Base-by-base conservation (phyloP, 2,888 invertebrate genomes). In the Diarsia dahlii region DNA sequence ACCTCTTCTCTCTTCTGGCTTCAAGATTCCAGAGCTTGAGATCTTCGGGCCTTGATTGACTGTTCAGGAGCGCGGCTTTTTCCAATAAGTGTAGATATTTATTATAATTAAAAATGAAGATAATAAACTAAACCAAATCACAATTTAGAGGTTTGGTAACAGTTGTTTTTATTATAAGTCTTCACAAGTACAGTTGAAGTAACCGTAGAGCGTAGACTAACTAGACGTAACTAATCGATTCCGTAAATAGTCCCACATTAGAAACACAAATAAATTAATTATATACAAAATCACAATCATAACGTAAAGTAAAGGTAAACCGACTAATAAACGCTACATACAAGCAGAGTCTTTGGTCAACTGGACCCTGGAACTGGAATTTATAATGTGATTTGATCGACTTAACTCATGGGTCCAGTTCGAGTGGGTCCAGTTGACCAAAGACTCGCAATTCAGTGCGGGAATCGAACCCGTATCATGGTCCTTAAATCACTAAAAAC, bases 1-100 rank as follows among this genome's bases (percentile, higher is more conserved):
- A 94, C 93, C 84, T 90, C 84, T 91, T 90, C 86, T 82, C n/a
- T 87, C 86, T 90, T 90, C 81, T 23, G 3, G 64, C 90, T 87
- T 87, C 65, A 46, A 12, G 2, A 68, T 74, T 9, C 0, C 74
- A 10, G 0, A 0, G 74, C 90, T 87, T 87, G 67, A 52, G 20
- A 18, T 74, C 70, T 89, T 86, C 77, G 82, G 72, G 66, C 45
- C 39, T 71, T 67, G 20, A 50, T 13, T 62, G 20, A 50, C 12
- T 62, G 15, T 34, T 34, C n/a, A 1, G 12, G 9, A 28, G 9
- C 15, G 15, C 15, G 5, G 0, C 18, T 13, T 9, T 45, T 48
- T 28, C 3, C 13, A n/a, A 46, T 10, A 28, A 6, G 4, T 28
- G 15, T 28, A 0, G 56, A 58, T 8, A 13, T 4, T 6, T 4